phyloP scores from a whole-genome alignment of 1,140 invertebrate species.

The Heterodera schachtii region DNA sequence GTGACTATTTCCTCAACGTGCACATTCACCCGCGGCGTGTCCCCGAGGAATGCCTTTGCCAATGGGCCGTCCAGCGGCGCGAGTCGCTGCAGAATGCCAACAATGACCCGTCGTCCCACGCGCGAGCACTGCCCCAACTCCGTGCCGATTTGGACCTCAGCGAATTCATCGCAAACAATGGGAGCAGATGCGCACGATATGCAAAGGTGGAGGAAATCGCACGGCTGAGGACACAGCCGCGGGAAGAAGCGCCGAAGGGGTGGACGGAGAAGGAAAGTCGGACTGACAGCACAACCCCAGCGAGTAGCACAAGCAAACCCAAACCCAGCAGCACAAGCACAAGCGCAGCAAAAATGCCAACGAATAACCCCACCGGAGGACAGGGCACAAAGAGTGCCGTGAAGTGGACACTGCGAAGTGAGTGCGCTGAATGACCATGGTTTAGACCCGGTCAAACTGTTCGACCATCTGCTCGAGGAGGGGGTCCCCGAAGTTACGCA shows the following conservation, averaged over 20 bases:
- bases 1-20: constrained; percentile 59
- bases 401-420: constrained; percentile 21
- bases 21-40: constrained; percentile 39
- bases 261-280: neutral
- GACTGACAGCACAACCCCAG: neutral
- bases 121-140: constrained; percentile 25
- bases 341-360: neutral
- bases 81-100: constrained; percentile 3
- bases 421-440: neutral
- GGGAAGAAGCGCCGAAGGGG: neutral
- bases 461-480: constrained; percentile 52
- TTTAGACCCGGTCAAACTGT: constrained; percentile 60
- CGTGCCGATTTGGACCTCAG: constrained; percentile 32
- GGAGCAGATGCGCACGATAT: constrained; percentile 22
- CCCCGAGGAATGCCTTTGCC: constrained; percentile 55
- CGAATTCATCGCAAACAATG: constrained; percentile 2
- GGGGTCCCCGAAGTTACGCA: constrained; percentile 53
- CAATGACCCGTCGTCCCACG: constrained; percentile 14
- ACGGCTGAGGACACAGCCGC: constrained; percentile 16
- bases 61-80: constrained; percentile 34
- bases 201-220: constrained; percentile 22
- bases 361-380: constrained; percentile 16
- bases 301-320: constrained; percentile 1
- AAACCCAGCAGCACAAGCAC: constrained; percentile 1
- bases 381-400: constrained; percentile 15